Conservation (phyloP, 2,797 vertebrate species). For the Gambusia yucatana region DNA sequence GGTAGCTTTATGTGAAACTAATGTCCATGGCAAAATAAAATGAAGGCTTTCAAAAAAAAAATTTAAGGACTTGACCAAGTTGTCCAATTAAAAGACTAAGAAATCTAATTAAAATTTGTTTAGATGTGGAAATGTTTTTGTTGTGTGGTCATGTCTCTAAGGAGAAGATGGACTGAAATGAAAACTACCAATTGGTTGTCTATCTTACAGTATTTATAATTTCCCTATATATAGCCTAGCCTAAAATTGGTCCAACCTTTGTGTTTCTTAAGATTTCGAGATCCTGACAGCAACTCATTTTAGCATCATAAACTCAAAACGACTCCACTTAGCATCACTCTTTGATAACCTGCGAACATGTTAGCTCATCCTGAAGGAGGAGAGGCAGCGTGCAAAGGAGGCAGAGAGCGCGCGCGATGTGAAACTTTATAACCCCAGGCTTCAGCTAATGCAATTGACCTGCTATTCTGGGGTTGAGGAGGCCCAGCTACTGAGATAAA, state of each 20-base stretch:
- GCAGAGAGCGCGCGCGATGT: slow-evolving; percentile 32
- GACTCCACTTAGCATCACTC: slow-evolving; percentile 20
- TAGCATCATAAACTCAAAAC: slow-evolving; percentile 14
- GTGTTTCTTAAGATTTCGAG: not conserved
- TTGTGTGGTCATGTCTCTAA: not conserved
- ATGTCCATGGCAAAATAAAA: not conserved
- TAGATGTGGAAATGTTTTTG: not conserved
- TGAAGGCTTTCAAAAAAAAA: not conserved
- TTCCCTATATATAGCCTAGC: not conserved
- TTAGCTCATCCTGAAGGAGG: slow-evolving; percentile 48
- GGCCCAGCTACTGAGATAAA: slow-evolving; percentile 77
- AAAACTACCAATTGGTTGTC: not conserved
- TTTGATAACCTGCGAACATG: slow-evolving; percentile 55
- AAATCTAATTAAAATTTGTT: not conserved
- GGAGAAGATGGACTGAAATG: not conserved
- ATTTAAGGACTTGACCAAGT: not conserved
- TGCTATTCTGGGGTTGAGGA: slow-evolving; percentile 78
- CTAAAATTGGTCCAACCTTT: not conserved
- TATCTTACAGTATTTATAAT: not conserved
- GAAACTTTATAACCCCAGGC: slow-evolving; percentile 78
- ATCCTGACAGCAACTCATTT: slow-evolving; percentile 5
- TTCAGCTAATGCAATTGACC: slow-evolving; percentile 79
- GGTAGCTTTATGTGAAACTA: not conserved
- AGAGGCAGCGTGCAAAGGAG: slow-evolving; percentile 7
- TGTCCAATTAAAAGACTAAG: not conserved